Base-by-base conservation (phyloP, 2,113 vertebrate species). In the Trichomycterus rosablanca region DNA sequence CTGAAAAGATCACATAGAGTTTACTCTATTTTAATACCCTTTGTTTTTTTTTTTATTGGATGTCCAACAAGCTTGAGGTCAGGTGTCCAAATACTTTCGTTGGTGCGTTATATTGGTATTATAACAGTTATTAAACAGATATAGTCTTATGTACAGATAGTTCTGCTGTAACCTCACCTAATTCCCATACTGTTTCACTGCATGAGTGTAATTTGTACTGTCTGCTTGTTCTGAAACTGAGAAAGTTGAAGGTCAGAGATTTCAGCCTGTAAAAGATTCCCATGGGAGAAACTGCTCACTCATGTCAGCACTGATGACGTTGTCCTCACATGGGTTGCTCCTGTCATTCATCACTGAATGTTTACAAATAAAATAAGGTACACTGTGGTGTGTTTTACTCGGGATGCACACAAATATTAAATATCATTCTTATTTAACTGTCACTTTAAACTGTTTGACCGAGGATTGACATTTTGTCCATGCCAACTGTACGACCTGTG, bases 381-480 rank as follows among this genome's bases (percentile, higher is more conserved):
- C n/a, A n/a, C n/a, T n/a, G n/a, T n/a, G n/a, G n/a, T n/a, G n/a
- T n/a, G n/a, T n/a, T n/a, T n/a, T n/a, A n/a, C n/a, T n/a, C n/a
- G n/a, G n/a, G n/a, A n/a, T n/a, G 32, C 10, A 35, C 18, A 7
- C 15, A 6, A 23, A 12, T 26, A 16, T 2, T 7, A 2, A 35
- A 46, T 37, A 9, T 19, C 18, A 14, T n/a, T 48, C 12, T 48
- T 39, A 2, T 35, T 39, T 39, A 34, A 22, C 34, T 26, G 6
- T 23, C 15, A 37, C 34, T 50, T 50, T 23, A 37, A 37, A 23
- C 10, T 19, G 7, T 61, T 35, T 57, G 51, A 34, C 48, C 42
- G 16, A 59, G 12, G 23, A 20, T 15, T 63, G 59, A 63, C 53
- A 53, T 54, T 57, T 5, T 26, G 14, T 30, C 19, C 43, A 18